Percentiles rank a stretch among this genome's conserved stretches.
phyloP scores from a whole-genome alignment of 2,113 vertebrate species.

The Australoheros scitulus region DNA sequence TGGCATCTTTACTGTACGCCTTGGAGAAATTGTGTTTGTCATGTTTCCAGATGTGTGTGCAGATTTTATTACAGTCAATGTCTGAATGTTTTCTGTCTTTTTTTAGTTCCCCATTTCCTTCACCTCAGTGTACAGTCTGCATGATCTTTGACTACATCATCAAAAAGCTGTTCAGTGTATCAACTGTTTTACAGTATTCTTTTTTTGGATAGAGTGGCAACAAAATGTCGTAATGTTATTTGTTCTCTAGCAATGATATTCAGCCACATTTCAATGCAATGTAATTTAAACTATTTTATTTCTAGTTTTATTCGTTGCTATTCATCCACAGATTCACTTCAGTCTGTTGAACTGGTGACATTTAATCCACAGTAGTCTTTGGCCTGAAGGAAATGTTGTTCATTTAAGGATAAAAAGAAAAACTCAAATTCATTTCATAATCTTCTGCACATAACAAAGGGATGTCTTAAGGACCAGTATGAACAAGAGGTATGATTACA shows the following conservation, averaged over 20 bases:
- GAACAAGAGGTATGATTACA: not conserved
- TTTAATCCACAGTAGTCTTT: not conserved
- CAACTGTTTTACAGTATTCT: not conserved
- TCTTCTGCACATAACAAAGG: not conserved
- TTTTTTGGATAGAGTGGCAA: not conserved
- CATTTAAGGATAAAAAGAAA: not conserved
- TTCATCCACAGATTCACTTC: not conserved
- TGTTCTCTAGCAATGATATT: not conserved
- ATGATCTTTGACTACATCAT: not conserved
- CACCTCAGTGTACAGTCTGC: not conserved
- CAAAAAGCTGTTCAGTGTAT: not conserved
- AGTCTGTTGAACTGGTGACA: not conserved
- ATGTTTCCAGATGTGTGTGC: conserved; percentile 1
- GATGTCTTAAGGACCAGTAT: not conserved
- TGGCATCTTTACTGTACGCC: not conserved
- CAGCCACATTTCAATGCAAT: not conserved
- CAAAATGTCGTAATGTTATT: not conserved
- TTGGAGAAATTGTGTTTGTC: not conserved
- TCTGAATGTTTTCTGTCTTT: not conserved
- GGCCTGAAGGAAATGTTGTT: not conserved
- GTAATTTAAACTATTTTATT: not conserved
- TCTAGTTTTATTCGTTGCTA: not conserved
- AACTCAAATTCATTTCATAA: not conserved
- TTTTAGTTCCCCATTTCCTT: not conserved
- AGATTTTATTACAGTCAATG: not conserved